Evolutionary conservation across 1,140 invertebrate genomes (phyloP), one percentile per base, ranked within the genome.

Genomic region (Orius insidiosus): DNA sequence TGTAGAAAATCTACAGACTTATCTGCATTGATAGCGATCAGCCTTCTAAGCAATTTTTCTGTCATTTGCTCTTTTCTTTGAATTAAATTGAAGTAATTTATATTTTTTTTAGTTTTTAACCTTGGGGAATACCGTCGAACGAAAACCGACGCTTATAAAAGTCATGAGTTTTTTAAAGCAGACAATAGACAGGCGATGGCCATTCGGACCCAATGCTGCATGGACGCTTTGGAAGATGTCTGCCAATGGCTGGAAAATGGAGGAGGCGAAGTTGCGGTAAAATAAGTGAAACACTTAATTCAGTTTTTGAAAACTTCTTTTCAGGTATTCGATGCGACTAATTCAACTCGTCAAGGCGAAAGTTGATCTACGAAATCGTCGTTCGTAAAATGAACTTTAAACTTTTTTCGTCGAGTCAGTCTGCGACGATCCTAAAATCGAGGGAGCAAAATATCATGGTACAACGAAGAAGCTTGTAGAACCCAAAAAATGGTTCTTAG

Each of bases 281-380:
- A 70, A 70, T 63, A 10, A 36, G n/a, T n/a, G 9, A 36, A 24
- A 24, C 24, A 7, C 24, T 24, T 6, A 45, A 24, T 46, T 30
- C 37, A 39, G 15, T 43, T 50, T 48, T 54, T 19, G n/a, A n/a
- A 41, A 6, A 41, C 11, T 5, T 52, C n/a, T 40, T 55, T 57
- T 11, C 55, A 80, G 80, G 80, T 97, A 7, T 97, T 98, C 58
- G 96, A 99, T 70, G 96, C 96, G 0, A 99, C 96, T 5, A 99
- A 99, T 61, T 97, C 95, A 1, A 98, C 93, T 0, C 64, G 77
- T 39, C 88, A 93, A 70, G 96, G 24, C 68, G 96, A 49, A 70
- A 80, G 45, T 66, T 96, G 58, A 92, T 99, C 51, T 72, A 81
- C 38, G 80, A 96, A 41, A 83, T 85, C n/a, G 82, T 93, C 10